Evolutionary conservation across 2,113 vertebrate species (phyloP).

Genomic region (Anoplopoma fimbria): DNA sequence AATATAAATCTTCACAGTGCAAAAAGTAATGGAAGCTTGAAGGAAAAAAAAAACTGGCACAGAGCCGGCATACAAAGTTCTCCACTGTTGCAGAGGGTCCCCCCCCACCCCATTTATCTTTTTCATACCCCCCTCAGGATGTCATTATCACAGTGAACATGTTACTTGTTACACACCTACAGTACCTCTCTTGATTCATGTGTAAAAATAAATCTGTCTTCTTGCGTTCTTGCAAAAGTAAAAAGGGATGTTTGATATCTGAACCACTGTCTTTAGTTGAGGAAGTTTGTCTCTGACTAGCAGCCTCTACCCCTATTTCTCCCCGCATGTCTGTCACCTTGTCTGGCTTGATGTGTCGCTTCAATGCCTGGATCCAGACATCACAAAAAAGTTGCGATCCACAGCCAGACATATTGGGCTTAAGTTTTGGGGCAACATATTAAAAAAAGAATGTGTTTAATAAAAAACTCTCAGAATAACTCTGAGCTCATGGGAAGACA

Average conservation of each 20-base stretch:
- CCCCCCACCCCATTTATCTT: conserved; percentile 25
- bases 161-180: conserved; percentile 57
- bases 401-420: conserved; percentile 36
- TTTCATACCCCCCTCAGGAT: conserved; percentile 51
- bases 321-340: conserved; percentile 53
- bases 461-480: conserved; percentile 51
- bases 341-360: conserved; percentile 66
- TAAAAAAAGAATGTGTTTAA: conserved; percentile 40
- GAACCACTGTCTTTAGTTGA: conserved; percentile 59
- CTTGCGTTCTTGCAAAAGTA: conserved; percentile 35
- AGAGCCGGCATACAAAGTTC: conserved; percentile 47
- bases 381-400: conserved; percentile 52
- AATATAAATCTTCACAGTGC: conserved; percentile 4
- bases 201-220: conserved; percentile 65
- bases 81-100: conserved; percentile 20
- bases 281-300: conserved; percentile 47
- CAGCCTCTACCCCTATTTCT: conserved; percentile 29
- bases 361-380: conserved; percentile 59
- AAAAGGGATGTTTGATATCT: conserved; percentile 62
- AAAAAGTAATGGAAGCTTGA: conserved; percentile 42
- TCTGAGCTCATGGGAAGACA: conserved; percentile 45
- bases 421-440: conserved; percentile 55
- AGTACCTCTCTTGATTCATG: conserved; percentile 47
- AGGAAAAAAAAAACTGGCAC: conserved; percentile 14
- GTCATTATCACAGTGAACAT: conserved; percentile 68